These are phyloP conservation scores for Varecia variegata DNA, from an alignment of 2,797 vertebrate genomes.

Conservation along the genomic window DNA sequence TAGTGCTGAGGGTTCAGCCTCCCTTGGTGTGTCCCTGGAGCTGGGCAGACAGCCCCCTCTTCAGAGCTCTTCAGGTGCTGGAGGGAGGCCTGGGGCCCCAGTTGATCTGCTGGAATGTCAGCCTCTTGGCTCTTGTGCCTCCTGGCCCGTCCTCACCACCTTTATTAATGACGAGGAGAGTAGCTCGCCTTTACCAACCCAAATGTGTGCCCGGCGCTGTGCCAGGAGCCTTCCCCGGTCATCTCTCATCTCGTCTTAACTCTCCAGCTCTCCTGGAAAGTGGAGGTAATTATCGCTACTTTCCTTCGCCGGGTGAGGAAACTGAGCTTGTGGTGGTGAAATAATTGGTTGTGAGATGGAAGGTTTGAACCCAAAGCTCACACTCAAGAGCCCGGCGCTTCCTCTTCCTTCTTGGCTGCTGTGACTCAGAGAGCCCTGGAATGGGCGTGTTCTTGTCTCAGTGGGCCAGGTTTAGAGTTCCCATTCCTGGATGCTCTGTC, in stretches of 20 bases:
- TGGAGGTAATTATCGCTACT: too few relatives aligned
- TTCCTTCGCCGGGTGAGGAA: neutral
- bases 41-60: neutral
- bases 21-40: neutral
- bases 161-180: neutral
- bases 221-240: neutral
- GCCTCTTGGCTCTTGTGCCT: neutral
- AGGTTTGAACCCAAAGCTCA: neutral
- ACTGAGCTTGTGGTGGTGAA: neutral
- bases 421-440: neutral
- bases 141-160: neutral
- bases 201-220: neutral
- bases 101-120: neutral
- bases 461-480: neutral
- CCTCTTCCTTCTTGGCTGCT: neutral
- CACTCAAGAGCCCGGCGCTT: neutral
- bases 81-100: neutral
- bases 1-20: neutral
- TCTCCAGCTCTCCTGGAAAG: neutral
- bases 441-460: neutral
- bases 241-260: neutral
- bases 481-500: neutral
- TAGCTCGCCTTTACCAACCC: neutral
- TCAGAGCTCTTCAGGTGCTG: neutral
- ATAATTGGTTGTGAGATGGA: neutral